Percentiles rank a stretch among this genome's conserved stretches.
These are phyloP conservation scores for Melanotaenia duboulayi DNA, from an alignment of 2,113 vertebrate genomes.

Conservation along the genomic window DNA sequence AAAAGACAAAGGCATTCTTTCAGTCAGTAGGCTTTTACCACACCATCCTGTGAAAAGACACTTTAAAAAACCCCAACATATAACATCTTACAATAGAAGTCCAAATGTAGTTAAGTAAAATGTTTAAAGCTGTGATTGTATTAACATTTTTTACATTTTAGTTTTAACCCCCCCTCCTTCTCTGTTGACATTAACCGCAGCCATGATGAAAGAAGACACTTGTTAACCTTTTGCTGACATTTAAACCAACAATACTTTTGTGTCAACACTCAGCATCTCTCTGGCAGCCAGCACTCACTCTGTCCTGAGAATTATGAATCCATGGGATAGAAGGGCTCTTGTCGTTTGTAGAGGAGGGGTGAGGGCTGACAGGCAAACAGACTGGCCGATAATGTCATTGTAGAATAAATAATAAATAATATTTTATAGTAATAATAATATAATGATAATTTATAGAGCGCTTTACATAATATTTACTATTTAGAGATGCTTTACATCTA, in stretches of 20 bases:
- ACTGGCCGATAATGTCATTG: slow-evolving; percentile 6
- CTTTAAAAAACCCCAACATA: no score
- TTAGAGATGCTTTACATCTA: no score
- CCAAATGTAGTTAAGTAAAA: background rate
- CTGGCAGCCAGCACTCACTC: slow-evolving; percentile 29
- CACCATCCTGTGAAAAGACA: background rate
- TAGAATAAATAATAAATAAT: no score
- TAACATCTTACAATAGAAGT: background rate
- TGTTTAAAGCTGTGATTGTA: no score
- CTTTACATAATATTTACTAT: no score
- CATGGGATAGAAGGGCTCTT: slow-evolving; percentile 19
- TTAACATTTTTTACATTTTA: no score
- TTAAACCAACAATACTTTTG: slow-evolving; percentile 20
- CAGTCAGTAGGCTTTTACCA: accelerated
- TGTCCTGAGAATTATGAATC: slow-evolving; percentile 40
- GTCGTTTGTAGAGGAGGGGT: slow-evolving; percentile 3
- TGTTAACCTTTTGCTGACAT: slow-evolving; percentile 40
- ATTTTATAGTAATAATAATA: no score
- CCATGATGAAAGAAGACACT: slow-evolving; percentile 17
- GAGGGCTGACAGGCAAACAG: background rate
- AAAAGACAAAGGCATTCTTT: slow-evolving; percentile 32
- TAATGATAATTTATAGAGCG: no score
- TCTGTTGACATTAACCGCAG: background rate
- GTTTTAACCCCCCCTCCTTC: no score
- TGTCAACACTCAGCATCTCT: background rate